Base-by-base conservation (phyloP, 2,113 vertebrate species). In the Callipepla californica region DNA sequence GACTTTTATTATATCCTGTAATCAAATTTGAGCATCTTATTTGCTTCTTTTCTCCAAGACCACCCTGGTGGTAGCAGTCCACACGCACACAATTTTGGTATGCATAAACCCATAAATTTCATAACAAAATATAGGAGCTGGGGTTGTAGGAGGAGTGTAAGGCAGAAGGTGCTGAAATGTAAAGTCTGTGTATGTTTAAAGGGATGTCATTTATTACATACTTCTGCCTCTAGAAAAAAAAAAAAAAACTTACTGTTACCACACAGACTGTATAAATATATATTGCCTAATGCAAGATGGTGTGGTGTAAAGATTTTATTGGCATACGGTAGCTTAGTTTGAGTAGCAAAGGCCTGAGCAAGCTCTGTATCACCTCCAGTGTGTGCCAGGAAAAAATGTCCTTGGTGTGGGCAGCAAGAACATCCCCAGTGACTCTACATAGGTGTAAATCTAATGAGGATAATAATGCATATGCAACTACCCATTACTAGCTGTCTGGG, bases 1-100 rank as follows among this genome's bases (percentile, higher is more conserved):
- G 89, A 94, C 62, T 96, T 96, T 97, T 96, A 96, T 97, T 94
- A 95, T 96, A 96, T 97, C 95, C 96, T 96, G 88, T 90, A 96
- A 97, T 97, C 94, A 93, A 93, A 94, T 95, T 95, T 96, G 96
- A 96, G 89, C 94, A 94, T 96, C 95, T 94, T 93, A 75, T 85
- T 96, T 96, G 88, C 90, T 94, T 87, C 90, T 94, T 92, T 96
- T 82, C 90, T 92, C 73, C 83, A 90, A 93, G 96, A 97, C 97
- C 97, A 97, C 97, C 96, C 96, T 95, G 96, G 82, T 10, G n/a
- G 93, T 87, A 85, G 45, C 87, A 92, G 87, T 94, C 58, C 55
- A 74, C 91, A 72, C 94, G 90, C 79, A 93, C 83, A 95, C 85
- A 90, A 92, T 96, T 95, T 95, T 92, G 95, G 93, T 96, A 95